Evolutionary conservation across 35 echinoderm and acorn worm genomes (phyloP).

Genomic region (Lytechinus pictus): DNA sequence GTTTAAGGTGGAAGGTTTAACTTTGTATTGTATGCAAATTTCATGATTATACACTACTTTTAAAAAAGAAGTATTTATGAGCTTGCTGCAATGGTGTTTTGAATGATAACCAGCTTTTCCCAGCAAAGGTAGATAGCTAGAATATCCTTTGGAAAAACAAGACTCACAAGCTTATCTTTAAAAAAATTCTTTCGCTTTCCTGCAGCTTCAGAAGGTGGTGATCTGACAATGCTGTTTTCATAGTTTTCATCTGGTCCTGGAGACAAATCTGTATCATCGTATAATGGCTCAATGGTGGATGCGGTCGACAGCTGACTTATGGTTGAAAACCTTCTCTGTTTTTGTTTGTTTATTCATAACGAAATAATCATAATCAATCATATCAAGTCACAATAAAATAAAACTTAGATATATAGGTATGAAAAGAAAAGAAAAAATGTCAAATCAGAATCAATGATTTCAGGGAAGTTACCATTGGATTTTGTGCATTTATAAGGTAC

Average conservation of each 20-base stretch:
- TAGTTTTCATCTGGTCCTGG: background rate
- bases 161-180: conserved; percentile 2
- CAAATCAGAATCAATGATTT: no score
- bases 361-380: no score
- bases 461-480: no score
- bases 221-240: background rate
- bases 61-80: background rate
- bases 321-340: background rate
- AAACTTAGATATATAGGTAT: no score
- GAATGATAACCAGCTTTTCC: background rate
- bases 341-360: background rate
- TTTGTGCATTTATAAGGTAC: no score
- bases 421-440: no score
- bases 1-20: no score
- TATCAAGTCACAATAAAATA: no score
- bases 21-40: no score
- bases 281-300: background rate
- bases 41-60: background rate
- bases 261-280: background rate
- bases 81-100: background rate
- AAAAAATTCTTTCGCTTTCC: background rate
- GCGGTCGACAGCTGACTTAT: background rate
- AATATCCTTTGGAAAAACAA: background rate
- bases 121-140: background rate
- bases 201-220: background rate